Conservation (phyloP, 2,888 invertebrate species). For the Scaptomyza reducta region DNA sequence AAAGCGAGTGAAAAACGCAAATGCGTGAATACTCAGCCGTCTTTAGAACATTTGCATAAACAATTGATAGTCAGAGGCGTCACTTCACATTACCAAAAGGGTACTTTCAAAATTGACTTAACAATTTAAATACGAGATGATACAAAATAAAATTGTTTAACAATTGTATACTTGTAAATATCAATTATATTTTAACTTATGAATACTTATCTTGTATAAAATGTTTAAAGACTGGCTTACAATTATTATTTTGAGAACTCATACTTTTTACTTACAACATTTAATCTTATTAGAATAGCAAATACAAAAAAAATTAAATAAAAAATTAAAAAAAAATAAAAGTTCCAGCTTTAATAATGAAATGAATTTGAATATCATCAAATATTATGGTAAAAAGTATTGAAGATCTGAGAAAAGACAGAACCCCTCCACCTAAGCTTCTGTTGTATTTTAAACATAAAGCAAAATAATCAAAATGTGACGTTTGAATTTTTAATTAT, state of each 20-base stretch:
- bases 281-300: no score
- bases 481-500: conserved; percentile 74
- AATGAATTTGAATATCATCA: no score
- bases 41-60: conserved; percentile 72
- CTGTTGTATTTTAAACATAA: conserved; percentile 32
- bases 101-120: background rate
- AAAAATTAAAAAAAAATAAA: no score
- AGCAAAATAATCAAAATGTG: conserved; percentile 54
- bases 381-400: no score
- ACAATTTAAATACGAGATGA: background rate
- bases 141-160: background rate
- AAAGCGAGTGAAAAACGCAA: conserved; percentile 55
- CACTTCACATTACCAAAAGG: background rate
- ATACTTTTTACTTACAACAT: no score
- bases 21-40: conserved; percentile 30
- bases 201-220: no score
- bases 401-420: background rate
- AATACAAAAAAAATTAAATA: no score
- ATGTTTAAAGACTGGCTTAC: no score
- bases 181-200: no score
- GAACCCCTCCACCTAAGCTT: conserved; percentile 14
- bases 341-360: no score
- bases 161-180: no score
- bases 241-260: no score
- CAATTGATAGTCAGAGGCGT: conserved; percentile 44